These are phyloP conservation scores for Coendou prehensilis DNA, from an alignment of 2,797 vertebrate species.

Conservation along the genomic window DNA sequence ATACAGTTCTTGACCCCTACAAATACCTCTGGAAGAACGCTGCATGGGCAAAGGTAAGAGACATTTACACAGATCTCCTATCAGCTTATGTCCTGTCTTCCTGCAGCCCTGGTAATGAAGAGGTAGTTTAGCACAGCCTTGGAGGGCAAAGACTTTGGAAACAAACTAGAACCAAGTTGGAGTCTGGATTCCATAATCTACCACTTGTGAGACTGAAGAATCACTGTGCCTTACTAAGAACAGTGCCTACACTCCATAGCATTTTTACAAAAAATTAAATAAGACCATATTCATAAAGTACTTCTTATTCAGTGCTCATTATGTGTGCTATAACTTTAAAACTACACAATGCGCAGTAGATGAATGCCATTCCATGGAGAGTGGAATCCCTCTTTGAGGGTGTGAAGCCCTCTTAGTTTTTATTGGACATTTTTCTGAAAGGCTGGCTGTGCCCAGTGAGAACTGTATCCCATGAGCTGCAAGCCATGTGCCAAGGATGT, in stretches of 20 bases:
- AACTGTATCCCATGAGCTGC: neutral
- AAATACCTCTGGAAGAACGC: neutral
- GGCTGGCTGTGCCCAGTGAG: neutral
- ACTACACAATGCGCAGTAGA: neutral
- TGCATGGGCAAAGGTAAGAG: neutral
- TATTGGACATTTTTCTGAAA: neutral
- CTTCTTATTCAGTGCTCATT: neutral
- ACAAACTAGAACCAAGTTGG: neutral
- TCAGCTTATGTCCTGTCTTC: neutral
- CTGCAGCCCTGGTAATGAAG: neutral
- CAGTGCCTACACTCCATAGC: neutral
- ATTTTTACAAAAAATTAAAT: constrained; percentile 33
- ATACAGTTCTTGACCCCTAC: neutral
- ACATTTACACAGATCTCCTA: neutral
- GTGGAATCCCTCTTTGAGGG: constrained; percentile 14
- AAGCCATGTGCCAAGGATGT: neutral
- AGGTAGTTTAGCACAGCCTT: neutral
- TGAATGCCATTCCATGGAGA: neutral
- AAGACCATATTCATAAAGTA: neutral
- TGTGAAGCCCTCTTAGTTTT: neutral
- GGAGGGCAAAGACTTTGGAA: neutral
- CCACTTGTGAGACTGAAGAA: neutral
- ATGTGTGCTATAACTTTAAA: neutral
- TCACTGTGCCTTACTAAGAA: neutral
- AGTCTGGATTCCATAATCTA: neutral